These are phyloP conservation scores for Bufo bufo DNA, from an alignment of 2,113 vertebrate species.

Conservation along the genomic window DNA sequence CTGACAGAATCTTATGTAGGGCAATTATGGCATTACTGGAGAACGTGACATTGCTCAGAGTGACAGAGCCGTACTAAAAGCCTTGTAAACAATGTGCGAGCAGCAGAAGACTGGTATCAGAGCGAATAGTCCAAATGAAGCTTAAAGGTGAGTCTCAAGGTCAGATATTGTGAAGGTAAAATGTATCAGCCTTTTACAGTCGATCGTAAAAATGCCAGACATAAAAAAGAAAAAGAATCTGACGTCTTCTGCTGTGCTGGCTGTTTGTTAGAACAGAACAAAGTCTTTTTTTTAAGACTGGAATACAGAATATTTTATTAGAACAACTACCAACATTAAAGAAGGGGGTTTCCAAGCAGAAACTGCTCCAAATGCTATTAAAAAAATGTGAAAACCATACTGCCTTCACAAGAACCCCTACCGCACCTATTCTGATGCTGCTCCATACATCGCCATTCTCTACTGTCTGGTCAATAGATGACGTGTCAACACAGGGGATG, in stretches of 20 bases:
- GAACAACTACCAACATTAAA: background rate
- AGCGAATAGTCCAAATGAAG: constrained; percentile 8
- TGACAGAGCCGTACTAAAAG: background rate
- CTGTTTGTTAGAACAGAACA: background rate
- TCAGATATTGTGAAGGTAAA: constrained; percentile 14
- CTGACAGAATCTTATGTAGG: constrained; percentile 1
- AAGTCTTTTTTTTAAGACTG: background rate
- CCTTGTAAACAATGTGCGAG: constrained; percentile 5
- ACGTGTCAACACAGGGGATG: no score
- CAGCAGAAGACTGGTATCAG: constrained; percentile 23
- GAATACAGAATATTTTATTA: constrained; percentile 9
- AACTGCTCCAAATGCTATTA: no score
- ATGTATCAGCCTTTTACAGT: background rate
- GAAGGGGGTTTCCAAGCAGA: background rate
- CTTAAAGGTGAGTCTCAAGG: constrained; percentile 36
- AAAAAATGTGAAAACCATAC: no score
- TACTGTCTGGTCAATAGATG: no score
- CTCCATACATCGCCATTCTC: no score
- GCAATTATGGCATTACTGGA: background rate
- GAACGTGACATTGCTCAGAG: background rate
- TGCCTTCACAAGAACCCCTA: no score
- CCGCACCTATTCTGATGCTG: no score
- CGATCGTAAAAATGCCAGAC: constrained; percentile 8
- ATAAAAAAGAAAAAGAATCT: background rate
- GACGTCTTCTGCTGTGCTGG: background rate